Conservation (phyloP, 92 coral and sea anemone species). For the Parazoanthus swiftii region DNA sequence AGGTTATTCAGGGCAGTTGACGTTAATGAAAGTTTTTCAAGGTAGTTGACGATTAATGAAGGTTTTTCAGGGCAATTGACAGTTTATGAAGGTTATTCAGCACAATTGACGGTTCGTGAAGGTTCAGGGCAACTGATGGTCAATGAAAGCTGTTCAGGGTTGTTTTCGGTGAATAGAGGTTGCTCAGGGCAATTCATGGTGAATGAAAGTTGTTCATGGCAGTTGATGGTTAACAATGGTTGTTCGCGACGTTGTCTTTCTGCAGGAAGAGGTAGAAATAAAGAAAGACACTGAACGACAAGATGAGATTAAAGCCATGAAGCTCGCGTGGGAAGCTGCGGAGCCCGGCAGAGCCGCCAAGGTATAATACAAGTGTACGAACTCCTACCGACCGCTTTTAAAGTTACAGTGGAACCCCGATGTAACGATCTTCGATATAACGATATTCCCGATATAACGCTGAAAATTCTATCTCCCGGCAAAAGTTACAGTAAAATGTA, state of each 20-base stretch:
- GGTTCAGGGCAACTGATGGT: neutral
- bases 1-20: no score
- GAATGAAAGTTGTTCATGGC: neutral
- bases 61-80: no score
- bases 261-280: conserved; percentile 90
- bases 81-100: no score
- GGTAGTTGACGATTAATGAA: no score
- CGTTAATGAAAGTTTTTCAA: no score
- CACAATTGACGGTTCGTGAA: no score
- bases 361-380: conserved; percentile 20
- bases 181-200: neutral
- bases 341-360: conserved; percentile 98
- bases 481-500: no score
- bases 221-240: neutral
- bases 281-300: conserved; percentile 97
- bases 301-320: conserved; percentile 97
- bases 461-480: no score
- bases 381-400: no score
- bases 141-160: neutral
- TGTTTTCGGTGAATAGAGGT: neutral
- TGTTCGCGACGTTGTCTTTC: neutral
- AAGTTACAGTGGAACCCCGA: no score
- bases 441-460: no score
- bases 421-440: no score
- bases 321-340: conserved; percentile 98